Base-by-base conservation (phyloP, 2,797 vertebrate species). In the Rhincodon typus region DNA sequence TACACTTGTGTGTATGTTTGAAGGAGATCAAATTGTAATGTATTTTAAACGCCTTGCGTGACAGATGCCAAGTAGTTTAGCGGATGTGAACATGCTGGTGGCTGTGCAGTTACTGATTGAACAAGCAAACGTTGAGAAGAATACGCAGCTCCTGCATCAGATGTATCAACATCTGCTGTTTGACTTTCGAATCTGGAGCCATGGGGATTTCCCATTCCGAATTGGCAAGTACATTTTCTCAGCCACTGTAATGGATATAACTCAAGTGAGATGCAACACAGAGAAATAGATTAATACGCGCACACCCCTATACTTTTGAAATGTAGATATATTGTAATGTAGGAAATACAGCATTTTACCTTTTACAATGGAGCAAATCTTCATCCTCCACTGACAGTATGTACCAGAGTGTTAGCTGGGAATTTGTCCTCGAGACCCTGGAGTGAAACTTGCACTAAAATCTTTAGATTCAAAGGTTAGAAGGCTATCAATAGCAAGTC, bases 171-270 rank as follows among this genome's bases (percentile, higher is more conserved):
- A 99, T 97, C 97, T 99, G 95, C 98, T 99, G 69, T 99, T 99
- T 97, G 99, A 98, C 97, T 99, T 99, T 96, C 98, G 97, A 97
- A 98, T 99, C 98, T 99, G 99, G 99, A 99, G 98, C 97, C 98
- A 98, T 96, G 99, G 99, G 96, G 99, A 99, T 97, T 99, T 99
- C 96, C 98, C 99, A 0, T 97, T 99, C 96, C 98, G 98, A 97
- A 99, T 99, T 17, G 99, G 99, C 99, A 79, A 98, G 98, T 57
- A 66, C 46, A 95, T 38, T 91, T 50, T 10, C 38, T 70, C 17
- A 23, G 79, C 4, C 42, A 19, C 79, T 21, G n/a, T 21, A 82
- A n/a, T 10, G 17, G 23, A 70, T 66, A 15, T 90, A 69, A 19
- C 5, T 3, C 57, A 66, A 10, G 23, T 42, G 10, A 53, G 27